A percentile compares a stretch with the other conserved stretches of the same genome.
Conservation (phyloP, 1,140 invertebrate species). For the Drosophila navojoa region DNA sequence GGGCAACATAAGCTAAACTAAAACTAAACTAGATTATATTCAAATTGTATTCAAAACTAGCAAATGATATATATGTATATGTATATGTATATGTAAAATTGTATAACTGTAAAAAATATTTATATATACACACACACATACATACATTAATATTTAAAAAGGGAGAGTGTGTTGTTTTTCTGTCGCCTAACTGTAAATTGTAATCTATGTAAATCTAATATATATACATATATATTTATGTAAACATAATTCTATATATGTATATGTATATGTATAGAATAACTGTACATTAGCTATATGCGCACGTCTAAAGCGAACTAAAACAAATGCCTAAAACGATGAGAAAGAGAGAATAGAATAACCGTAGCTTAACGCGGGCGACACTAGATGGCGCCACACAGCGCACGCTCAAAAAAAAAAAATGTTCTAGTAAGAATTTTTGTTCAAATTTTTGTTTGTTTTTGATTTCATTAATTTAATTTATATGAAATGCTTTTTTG, state of each 20-base stretch:
- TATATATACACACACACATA: conserved; percentile 18
- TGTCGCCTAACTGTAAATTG: conserved; percentile 50
- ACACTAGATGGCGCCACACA: conserved; percentile 21
- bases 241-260: conserved; percentile 17
- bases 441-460: conserved; percentile 1
- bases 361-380: neutral
- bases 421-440: conserved; percentile 59
- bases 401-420: conserved; percentile 21
- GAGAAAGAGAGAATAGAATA: conserved; percentile 3
- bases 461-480: conserved; percentile 63
- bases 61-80: conserved; percentile 24
- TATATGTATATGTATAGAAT: conserved; percentile 19
- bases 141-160: neutral
- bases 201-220: conserved; percentile 59
- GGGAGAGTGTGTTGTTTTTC: conserved; percentile 27
- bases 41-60: conserved; percentile 50
- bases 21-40: conserved; percentile 55
- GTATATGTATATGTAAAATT: conserved; percentile 20
- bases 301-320: conserved; percentile 44
- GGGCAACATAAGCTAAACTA: conserved; percentile 9
- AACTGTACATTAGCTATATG: conserved; percentile 52
- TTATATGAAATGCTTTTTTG: conserved; percentile 67
- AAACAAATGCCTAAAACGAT: conserved; percentile 27
- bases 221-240: conserved; percentile 30
- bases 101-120: conserved; percentile 27